A percentile compares a stretch with the other conserved stretches of the same genome.
Evolutionary conservation across 1,140 invertebrate genomes (phyloP).

Genomic region (Ericerus pela): DNA sequence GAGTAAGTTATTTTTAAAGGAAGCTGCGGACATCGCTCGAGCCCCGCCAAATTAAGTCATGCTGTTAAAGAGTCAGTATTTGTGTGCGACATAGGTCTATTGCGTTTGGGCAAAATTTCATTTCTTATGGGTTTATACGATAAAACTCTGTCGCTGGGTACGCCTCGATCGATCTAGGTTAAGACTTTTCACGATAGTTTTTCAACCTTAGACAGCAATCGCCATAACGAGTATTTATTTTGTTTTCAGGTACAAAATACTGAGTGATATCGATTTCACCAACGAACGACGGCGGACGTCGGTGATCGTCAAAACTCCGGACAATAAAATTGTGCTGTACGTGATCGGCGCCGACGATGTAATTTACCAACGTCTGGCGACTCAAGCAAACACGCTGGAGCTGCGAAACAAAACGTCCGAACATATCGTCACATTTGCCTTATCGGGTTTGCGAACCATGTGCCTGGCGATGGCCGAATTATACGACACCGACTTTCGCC

Average conservation of each 20-base stretch:
- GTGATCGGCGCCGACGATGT: constrained; percentile 7
- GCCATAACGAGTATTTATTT: no score
- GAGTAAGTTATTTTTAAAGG: no score
- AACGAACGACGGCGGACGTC: constrained; percentile 11
- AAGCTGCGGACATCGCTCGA: no score
- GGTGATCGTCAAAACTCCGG: constrained; percentile 11
- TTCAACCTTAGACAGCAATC: no score
- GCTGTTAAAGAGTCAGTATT: no score
- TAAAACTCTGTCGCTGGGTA: no score
- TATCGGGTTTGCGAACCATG: constrained; percentile 9
- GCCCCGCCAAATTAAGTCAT: no score
- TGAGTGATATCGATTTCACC: constrained; percentile 10
- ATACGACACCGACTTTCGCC: neutral
- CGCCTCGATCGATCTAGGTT: no score
- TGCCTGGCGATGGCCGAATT: constrained; percentile 11
- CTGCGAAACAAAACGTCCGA: neutral
- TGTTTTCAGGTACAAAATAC: neutral
- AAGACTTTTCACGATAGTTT: no score
- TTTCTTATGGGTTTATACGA: no score
- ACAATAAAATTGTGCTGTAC: constrained; percentile 12
- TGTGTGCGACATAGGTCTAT: no score
- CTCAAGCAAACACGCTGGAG: neutral
- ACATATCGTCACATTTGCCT: constrained; percentile 14
- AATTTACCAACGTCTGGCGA: constrained; percentile 6
- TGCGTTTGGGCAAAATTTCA: no score